Conservation (phyloP, 2,797 vertebrate species). For the Syncerus caffer region DNA sequence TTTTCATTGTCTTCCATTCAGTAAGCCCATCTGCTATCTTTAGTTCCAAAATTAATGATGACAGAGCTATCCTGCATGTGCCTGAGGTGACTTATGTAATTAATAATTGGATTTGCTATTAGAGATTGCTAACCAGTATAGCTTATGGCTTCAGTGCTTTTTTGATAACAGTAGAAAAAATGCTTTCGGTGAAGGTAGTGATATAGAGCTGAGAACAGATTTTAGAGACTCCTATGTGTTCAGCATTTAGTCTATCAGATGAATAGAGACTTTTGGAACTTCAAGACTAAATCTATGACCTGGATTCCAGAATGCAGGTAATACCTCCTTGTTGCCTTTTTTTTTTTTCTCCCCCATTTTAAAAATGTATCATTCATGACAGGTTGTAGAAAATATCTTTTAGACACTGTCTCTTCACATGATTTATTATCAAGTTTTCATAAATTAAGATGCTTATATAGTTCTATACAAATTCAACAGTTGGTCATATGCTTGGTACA, state of each 20-base stretch:
- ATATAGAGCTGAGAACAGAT: slow-evolving; percentile 45
- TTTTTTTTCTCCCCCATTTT: background rate
- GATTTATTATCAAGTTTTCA: background rate
- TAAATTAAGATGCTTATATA: background rate
- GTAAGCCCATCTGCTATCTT: slow-evolving; percentile 50
- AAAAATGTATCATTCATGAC: slow-evolving; percentile 59
- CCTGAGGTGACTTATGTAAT: slow-evolving; percentile 74
- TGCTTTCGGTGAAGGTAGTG: slow-evolving; percentile 48
- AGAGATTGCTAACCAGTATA: slow-evolving; percentile 75
- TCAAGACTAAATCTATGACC: slow-evolving; percentile 79
- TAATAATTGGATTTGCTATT: slow-evolving; percentile 63
- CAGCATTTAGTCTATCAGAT: slow-evolving; percentile 71
- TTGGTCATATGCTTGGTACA: background rate
- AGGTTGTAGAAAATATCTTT: slow-evolving; percentile 34
- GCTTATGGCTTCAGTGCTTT: slow-evolving; percentile 74
- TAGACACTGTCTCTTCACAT: background rate
- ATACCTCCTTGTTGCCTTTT: slow-evolving; percentile 68
- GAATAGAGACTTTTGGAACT: slow-evolving; percentile 75
- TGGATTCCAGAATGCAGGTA: slow-evolving; percentile 83
- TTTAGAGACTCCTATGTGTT: slow-evolving; percentile 61
- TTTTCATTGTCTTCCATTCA: slow-evolving; percentile 6
- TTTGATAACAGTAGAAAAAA: slow-evolving; percentile 62
- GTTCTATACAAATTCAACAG: background rate
- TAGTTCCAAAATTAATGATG: slow-evolving; percentile 61
- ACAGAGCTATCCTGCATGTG: slow-evolving; percentile 80